phyloP scores from a whole-genome alignment of 2,797 vertebrate genomes.

The Cuniculus paca region DNA sequence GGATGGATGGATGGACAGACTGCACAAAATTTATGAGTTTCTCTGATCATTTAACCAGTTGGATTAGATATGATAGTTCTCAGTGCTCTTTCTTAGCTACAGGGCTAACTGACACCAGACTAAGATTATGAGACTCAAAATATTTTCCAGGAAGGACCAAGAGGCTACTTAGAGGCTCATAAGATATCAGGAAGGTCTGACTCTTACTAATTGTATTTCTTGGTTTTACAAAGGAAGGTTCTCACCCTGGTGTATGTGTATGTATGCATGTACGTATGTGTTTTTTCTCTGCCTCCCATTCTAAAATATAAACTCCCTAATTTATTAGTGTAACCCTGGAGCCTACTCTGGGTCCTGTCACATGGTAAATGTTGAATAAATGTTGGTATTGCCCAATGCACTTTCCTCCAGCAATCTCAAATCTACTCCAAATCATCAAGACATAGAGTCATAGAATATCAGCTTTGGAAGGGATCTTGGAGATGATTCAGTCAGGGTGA shows the following conservation, averaged over 20 bases:
- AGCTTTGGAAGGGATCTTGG: neutral
- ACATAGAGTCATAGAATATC: neutral
- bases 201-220: conserved; percentile 19
- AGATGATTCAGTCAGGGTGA: neutral
- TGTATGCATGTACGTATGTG: neutral
- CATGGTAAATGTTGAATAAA: neutral
- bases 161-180: neutral
- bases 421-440: neutral
- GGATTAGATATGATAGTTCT: neutral
- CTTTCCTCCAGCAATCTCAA: neutral
- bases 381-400: neutral
- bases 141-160: conserved; percentile 55
- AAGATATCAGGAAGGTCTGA: neutral
- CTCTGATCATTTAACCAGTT: neutral
- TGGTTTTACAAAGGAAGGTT: neutral
- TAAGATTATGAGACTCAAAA: neutral
- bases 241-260: neutral
- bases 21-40: neutral
- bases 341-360: neutral
- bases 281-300: neutral
- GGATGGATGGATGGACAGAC: neutral
- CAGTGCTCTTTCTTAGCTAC: neutral
- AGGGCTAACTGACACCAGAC: neutral
- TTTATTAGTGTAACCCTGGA: neutral
- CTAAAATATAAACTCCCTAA: neutral